Evolutionary conservation across 2,888 invertebrate genomes (phyloP).

Genomic region (Anarsia innoxiella): DNA sequence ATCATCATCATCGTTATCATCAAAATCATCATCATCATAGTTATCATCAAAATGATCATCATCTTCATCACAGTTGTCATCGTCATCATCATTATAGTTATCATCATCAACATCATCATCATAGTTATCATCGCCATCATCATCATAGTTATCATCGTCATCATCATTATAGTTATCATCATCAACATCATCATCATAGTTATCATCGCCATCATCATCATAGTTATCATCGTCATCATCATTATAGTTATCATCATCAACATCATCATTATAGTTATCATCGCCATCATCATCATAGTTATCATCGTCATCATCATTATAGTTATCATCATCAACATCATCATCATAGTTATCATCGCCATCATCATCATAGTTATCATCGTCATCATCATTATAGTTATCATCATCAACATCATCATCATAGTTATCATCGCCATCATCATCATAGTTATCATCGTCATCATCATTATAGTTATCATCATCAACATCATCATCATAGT

Average conservation of each 20-base stretch:
- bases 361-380: neutral
- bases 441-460: too few relatives aligned
- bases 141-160: neutral
- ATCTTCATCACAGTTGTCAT: neutral
- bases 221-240: neutral
- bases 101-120: neutral
- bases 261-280: neutral
- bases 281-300: neutral
- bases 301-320: neutral
- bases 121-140: neutral
- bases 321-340: neutral
- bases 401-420: too few relatives aligned
- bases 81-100: neutral
- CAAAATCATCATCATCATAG: neutral
- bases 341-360: neutral
- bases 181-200: neutral
- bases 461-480: too few relatives aligned
- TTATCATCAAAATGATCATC: neutral
- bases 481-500: too few relatives aligned
- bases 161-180: neutral
- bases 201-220: neutral
- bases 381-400: neutral
- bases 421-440: too few relatives aligned
- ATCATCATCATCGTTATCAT: neutral
- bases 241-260: neutral